Evolutionary conservation across 2,888 invertebrate genomes (phyloP).

Genomic region (Mellilla xanthometata): DNA sequence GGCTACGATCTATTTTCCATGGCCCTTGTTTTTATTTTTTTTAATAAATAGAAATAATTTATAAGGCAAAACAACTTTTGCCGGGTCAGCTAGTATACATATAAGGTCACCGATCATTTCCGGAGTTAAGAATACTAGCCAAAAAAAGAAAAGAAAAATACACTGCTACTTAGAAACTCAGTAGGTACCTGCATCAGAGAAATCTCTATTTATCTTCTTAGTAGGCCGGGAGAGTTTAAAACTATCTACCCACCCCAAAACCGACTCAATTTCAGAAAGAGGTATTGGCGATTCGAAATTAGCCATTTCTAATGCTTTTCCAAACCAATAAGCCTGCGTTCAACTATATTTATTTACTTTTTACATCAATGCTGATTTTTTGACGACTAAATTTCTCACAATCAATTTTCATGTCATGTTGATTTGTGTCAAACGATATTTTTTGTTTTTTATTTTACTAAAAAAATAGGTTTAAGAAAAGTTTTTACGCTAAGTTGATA

Average conservation of each 20-base stretch:
- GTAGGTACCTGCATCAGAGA: slow-evolving; percentile 90
- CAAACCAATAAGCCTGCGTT: slow-evolving; percentile 17
- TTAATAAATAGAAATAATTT: no score
- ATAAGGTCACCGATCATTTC: no score
- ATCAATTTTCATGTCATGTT: not conserved
- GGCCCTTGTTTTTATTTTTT: no score
- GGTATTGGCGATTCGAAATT: slow-evolving; percentile 61
- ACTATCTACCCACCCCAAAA: slow-evolving; percentile 72
- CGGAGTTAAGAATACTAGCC: no score
- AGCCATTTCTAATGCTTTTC: slow-evolving; percentile 40
- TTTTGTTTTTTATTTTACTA: no score
- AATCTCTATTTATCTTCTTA: slow-evolving; percentile 88
- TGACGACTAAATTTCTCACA: slow-evolving; percentile 52
- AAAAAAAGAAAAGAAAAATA: not conserved
- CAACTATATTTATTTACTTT: slow-evolving; percentile 37
- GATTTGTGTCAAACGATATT: no score
- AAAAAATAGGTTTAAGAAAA: no score
- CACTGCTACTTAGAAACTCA: no score
- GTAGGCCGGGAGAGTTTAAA: slow-evolving; percentile 81
- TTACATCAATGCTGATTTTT: slow-evolving; percentile 42
- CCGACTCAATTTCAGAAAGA: slow-evolving; percentile 64
- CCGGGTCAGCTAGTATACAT: no score
- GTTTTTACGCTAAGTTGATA: no score
- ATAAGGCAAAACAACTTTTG: no score
- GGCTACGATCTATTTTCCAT: no score